A percentile compares a stretch with the other conserved stretches of the same genome.
Evolutionary conservation across 1,140 invertebrate species (phyloP).

Genomic region (Venturia canescens): DNA sequence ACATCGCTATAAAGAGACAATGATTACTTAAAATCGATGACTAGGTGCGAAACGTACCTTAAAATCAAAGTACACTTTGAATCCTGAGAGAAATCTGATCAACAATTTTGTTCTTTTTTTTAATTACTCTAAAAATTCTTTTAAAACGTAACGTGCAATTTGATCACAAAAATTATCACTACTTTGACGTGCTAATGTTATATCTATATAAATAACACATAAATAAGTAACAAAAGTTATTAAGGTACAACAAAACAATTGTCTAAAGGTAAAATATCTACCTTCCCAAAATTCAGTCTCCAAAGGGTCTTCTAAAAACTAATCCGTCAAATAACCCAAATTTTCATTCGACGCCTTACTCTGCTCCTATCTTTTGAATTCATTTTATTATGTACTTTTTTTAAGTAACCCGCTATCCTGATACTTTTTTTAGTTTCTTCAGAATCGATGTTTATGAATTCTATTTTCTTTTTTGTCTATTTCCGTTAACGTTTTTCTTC

Average conservation of each 20-base stretch:
- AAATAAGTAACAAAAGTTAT: constrained; percentile 18
- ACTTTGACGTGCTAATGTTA: neutral
- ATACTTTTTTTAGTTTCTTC: no score
- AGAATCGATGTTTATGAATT: no score
- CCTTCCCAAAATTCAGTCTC: constrained; percentile 51
- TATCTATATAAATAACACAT: constrained; percentile 24
- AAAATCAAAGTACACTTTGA: constrained; percentile 8
- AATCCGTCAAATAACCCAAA: constrained; percentile 14
- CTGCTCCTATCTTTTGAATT: neutral
- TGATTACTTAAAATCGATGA: constrained; percentile 62
- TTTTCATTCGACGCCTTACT: neutral
- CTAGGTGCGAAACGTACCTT: constrained; percentile 56
- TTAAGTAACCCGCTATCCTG: neutral
- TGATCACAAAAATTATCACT: no score
- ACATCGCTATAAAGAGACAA: constrained; percentile 45
- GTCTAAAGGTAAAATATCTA: constrained; percentile 33
- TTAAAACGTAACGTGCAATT: no score
- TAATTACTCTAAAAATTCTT: no score
- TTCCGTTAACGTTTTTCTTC: no score
- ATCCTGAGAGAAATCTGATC: constrained; percentile 4
- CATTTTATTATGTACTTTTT: neutral
- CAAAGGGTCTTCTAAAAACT: constrained; percentile 48
- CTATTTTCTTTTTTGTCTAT: no score
- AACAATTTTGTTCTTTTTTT: no score
- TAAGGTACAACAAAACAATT: constrained; percentile 24